A percentile compares a stretch with the other conserved stretches of the same genome.
These are phyloP conservation scores for Scaptomyza montana DNA, from an alignment of 1,140 invertebrate genomes.

Conservation along the genomic window DNA sequence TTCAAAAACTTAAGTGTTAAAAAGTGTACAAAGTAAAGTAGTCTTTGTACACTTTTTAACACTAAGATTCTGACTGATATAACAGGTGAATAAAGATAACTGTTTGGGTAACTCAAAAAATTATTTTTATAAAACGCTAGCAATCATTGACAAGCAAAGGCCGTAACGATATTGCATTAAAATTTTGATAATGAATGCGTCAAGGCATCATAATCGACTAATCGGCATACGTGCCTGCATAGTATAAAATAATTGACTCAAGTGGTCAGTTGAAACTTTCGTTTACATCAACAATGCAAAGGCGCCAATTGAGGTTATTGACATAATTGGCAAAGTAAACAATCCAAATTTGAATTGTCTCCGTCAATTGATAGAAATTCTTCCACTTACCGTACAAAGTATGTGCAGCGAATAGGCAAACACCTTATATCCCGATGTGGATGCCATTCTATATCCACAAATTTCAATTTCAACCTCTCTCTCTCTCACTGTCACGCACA, in stretches of 20 bases:
- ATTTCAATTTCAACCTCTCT: background rate
- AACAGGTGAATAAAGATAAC: background rate
- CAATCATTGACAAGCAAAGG: background rate
- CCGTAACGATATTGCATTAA: background rate
- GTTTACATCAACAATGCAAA: conserved; percentile 1
- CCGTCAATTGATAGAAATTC: conserved; percentile 19
- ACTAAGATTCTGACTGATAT: too few relatives aligned
- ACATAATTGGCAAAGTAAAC: conserved; percentile 22
- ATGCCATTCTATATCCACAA: conserved; percentile 47
- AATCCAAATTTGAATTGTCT: conserved; percentile 16
- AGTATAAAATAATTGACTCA: background rate
- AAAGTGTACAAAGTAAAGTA: too few relatives aligned
- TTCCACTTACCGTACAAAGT: conserved; percentile 67
- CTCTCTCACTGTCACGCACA: too few relatives aligned
- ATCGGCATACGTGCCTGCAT: background rate
- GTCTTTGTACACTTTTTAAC: too few relatives aligned
- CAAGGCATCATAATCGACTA: background rate
- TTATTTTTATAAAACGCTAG: background rate
- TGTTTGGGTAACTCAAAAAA: background rate
- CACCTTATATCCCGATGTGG: conserved; percentile 68
- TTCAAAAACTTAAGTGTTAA: too few relatives aligned
- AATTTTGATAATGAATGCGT: conserved; percentile 2
- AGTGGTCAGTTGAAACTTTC: conserved; percentile 10
- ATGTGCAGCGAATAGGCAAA: conserved; percentile 63
- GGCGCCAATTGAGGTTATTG: conserved; percentile 28